Evolutionary conservation across 2,888 invertebrate genomes (phyloP), one percentile per base, ranked within the genome.

Genomic region (Adela reaumurella): DNA sequence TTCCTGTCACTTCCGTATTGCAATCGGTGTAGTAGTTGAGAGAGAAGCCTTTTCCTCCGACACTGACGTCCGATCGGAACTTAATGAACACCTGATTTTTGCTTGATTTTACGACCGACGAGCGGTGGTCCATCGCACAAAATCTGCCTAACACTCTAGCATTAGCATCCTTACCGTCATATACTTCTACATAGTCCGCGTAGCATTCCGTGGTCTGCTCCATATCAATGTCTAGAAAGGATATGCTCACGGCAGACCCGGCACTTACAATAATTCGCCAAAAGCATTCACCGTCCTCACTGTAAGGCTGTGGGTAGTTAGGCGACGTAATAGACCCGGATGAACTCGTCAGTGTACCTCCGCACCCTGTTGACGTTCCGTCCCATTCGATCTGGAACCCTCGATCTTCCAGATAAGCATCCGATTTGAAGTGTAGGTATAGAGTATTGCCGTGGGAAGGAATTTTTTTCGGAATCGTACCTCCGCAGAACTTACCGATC

Each of bases 291-390:
- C 88, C 82, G 55, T 85, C 83, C 48, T 84, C 81, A 29, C 81
- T 70, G 63, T 94, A 94, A 0, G 82, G 68, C 55, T 84, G 79
- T 0, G 96, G 96, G 71, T 95, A 96, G 62, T 89, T 87, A 1
- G 96, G 95, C 0, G 95, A 94, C 8, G 85, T 81, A 55, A 96
- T 86, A 2, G 86, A 81, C 0, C 95, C 96, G 1, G 71, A 71
- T 8, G 86, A 82, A 29, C 86, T 74, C 0, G 78, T 84, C 43
- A 96, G 59, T 17, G 74, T 81, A 1, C 94, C 95, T 14, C 96
- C 95, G 65, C 96, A 97, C 14, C 92, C 91, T 74, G 62, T 58
- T 54, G 70, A 50, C 4, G 68, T 63, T 35, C 74, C 72, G 52
- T 76, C 74, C 76, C 76, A 77, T 61, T 70, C 68, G 43, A 78